Evolutionary conservation across 2,797 vertebrate species (phyloP), one percentile per base, ranked within the genome.

Genomic region (Ctenosaura bakeri): DNA sequence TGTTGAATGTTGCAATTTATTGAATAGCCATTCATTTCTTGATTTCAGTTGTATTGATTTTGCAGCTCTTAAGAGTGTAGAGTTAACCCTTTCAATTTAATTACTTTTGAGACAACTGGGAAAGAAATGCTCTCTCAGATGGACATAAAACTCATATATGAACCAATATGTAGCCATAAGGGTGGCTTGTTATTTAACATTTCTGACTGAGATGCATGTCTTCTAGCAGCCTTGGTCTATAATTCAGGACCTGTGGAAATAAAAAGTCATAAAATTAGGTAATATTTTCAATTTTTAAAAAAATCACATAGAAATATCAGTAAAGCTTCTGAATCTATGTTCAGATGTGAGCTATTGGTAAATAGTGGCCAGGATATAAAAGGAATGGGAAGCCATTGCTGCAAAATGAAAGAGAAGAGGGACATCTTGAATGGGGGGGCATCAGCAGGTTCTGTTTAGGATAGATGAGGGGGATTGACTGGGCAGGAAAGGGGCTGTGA

Each of bases 51-150:
- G 62, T 66, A 50, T n/a, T 79, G 76, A 79, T 79, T 87, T n/a
- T 79, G 86, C 56, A 64, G 74, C 46, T 87, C 86, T 69, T 66
- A 35, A 38, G 29, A 69, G 29, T 35, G 22, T 38, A 66, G 59
- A 66, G 42, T 35, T 35, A 78, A 79, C 80, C 64, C 42, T 87
- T 87, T 66, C 20, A 22, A n/a, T 66, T 87, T 80, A 86, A 42
- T 38, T 42, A 69, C 20, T 52, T 79, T 52, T 87, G 42, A 86
- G 84, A 50, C 29, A 64, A 3, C 2, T 52, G 50, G 13, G 59
- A 46, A 73, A 73, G 54, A 83, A 88, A 88, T 59, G 16, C n/a
- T 6, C 32, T 52, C n/a, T 22, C 10, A 88, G 46, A 74, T 50
- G 29, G 80, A 46, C 38, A 88, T 54, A 24, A 24, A 88, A 88